Base-by-base conservation (phyloP, 2,888 invertebrate species). In the Trimorus sp. region DNA sequence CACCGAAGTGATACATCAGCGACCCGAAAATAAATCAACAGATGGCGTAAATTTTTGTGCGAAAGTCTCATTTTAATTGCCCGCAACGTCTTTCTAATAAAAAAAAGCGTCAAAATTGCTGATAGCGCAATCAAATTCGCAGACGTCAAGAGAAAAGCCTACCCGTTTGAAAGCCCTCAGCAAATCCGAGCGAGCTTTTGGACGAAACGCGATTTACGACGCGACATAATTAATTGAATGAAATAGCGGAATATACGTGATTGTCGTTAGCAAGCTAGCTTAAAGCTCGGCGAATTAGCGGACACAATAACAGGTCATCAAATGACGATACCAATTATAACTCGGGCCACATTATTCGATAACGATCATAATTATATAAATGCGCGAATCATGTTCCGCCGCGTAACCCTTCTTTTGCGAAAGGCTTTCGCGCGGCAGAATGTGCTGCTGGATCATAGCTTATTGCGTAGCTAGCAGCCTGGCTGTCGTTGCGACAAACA, bases 141-240 rank as follows among this genome's bases (percentile, higher is more conserved):
- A 26, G 26, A 4, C 26, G 26, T 26, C 26, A 26, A 26, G 26
- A 26, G 26, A 26, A 26, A 26, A 26, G 26, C 26, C 26, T 26
- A 26, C 26, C 4, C 26, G 26, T 26, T 3, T 4, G 26, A 26
- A 26, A 26, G 4, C 26, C 26, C 26, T 1, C 26, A 26, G 26
- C 26, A 83, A 85, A 86, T 85, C 84, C 81, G 26, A 79, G 74
- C 76, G 85, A 85, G 83, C 75, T 83, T 85, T 81, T 69, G 79
- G 71, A 85, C 84, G 83, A 85, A 86, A 88, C 88, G 87, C 88
- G 87, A 87, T 89, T 89, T 90, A 89, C 83, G 86, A 85, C 86
- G 86, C 83, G 84, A 81, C 84, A 88, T 88, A 89, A 91, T 90
- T 90, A 90, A 91, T 89, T 88, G 88, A 87, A 87, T 86, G 87